phyloP scores from a whole-genome alignment of 2,797 vertebrate genomes.

The Enteromius fasciolatus region DNA sequence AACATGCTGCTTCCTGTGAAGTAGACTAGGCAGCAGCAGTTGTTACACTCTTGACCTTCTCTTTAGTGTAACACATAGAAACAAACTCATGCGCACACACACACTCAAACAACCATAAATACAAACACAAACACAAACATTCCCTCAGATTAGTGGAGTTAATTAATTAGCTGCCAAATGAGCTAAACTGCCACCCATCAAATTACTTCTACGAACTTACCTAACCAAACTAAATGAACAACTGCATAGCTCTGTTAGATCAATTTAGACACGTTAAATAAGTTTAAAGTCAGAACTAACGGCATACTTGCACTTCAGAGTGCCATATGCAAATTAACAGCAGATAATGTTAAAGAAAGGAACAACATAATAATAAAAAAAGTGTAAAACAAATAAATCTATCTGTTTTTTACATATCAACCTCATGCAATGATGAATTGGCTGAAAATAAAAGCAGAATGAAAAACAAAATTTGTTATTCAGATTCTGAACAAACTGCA shows the following conservation, averaged over 20 bases:
- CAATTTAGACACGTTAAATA: background rate
- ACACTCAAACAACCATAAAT: background rate
- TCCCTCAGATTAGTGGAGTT: background rate
- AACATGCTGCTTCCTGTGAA: constrained; percentile 45
- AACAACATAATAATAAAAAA: background rate
- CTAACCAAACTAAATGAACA: background rate
- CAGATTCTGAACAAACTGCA: background rate
- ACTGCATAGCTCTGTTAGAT: background rate
- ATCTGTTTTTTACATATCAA: background rate
- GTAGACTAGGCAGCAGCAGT: constrained; percentile 56
- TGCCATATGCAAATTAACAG: background rate
- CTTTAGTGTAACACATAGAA: constrained; percentile 51
- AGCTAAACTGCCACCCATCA: background rate
- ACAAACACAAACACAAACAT: constrained; percentile 12
- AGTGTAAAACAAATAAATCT: too few species aligned
- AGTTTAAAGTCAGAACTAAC: background rate
- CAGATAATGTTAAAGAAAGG: background rate
- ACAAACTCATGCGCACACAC: constrained; percentile 9
- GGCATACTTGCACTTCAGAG: background rate
- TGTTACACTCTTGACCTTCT: constrained; percentile 55
- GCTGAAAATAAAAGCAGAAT: background rate
- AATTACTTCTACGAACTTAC: background rate
- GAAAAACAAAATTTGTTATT: background rate
- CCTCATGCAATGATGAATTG: background rate
- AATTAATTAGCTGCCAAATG: constrained; percentile 13